Evolutionary conservation across 2,113 vertebrate genomes (phyloP).

Genomic region (Lynx canadensis): DNA sequence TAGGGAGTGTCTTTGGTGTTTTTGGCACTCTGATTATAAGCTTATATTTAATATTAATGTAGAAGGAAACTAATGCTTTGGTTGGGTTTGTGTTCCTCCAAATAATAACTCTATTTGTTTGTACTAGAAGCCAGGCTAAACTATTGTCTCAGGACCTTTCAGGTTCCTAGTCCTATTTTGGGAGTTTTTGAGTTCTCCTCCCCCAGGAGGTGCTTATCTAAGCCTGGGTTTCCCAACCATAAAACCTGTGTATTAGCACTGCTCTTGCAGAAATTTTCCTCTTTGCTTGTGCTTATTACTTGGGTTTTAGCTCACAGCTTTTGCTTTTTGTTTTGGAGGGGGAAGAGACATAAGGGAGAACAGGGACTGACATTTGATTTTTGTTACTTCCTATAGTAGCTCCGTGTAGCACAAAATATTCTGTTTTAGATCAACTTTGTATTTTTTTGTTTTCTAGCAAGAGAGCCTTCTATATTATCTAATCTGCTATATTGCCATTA

Average conservation of each 20-base stretch:
- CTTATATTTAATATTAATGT: not conserved
- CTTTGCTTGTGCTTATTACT: not conserved
- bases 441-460: not conserved
- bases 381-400: not conserved
- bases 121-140: not conserved
- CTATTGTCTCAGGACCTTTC: not conserved
- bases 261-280: not conserved
- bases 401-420: not conserved
- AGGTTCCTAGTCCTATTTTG: not conserved
- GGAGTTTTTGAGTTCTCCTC: not conserved
- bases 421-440: constrained; percentile 7
- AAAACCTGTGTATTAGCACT: not conserved
- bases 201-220: not conserved
- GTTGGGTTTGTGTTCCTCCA: not conserved
- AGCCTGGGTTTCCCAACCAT: not conserved
- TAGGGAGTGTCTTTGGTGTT: not conserved
- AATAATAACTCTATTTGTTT: not conserved
- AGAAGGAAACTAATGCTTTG: not conserved
- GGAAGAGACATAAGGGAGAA: not conserved
- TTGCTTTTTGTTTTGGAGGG: not conserved
- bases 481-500: not conserved
- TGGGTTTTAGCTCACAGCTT: not conserved
- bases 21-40: not conserved
- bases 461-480: not conserved
- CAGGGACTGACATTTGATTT: not conserved